These are phyloP conservation scores for Paragorgia papillata DNA, from an alignment of 92 coral and sea anemone species.

Conservation along the genomic window DNA sequence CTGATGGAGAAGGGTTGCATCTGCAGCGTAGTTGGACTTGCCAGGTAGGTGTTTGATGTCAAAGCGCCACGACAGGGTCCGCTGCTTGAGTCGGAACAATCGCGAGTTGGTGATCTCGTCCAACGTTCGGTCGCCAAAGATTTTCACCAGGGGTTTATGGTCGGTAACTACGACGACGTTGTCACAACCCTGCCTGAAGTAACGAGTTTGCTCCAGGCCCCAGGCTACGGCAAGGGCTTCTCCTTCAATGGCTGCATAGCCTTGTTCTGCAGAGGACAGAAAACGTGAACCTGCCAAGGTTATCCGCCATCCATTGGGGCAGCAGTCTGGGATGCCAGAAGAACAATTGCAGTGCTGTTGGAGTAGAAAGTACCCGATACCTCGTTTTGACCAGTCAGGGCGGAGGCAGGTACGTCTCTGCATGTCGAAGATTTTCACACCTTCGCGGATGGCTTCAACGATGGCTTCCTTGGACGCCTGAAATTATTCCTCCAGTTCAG, in stretches of 20 bases:
- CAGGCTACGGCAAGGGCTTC: conserved; percentile 72
- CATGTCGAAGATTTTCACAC: conserved; percentile 71
- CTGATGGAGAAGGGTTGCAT: too few relatives aligned
- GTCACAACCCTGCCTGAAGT: conserved; percentile 65
- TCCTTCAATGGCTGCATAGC: conserved; percentile 69
- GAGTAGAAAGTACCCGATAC: conserved; percentile 67
- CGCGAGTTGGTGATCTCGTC: conserved; percentile 50
- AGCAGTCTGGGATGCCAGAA: conserved; percentile 65
- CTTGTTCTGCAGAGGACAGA: conserved; percentile 66
- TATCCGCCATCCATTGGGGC: conserved; percentile 69
- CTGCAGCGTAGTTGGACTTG: too few relatives aligned
- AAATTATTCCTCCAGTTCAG: conserved; percentile 29
- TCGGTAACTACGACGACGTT: conserved; percentile 28
- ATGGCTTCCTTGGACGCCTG: conserved; percentile 36
- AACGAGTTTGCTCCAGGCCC: conserved; percentile 67
- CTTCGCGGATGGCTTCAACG: conserved; percentile 42
- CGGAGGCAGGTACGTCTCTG: conserved; percentile 64
- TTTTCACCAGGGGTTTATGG: conserved; percentile 57
- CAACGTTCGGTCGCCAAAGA: conserved; percentile 41
- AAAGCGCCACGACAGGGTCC: conserved; percentile 42
- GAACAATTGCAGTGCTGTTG: conserved; percentile 75
- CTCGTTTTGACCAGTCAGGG: conserved; percentile 72
- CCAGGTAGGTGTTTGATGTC: too few relatives aligned
- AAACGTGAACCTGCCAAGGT: conserved; percentile 70
- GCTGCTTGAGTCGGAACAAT: conserved; percentile 51